Percentiles rank a stretch among this genome's conserved stretches.
Conservation (phyloP, 2,888 invertebrate species). For the Hydraecia micacea region DNA sequence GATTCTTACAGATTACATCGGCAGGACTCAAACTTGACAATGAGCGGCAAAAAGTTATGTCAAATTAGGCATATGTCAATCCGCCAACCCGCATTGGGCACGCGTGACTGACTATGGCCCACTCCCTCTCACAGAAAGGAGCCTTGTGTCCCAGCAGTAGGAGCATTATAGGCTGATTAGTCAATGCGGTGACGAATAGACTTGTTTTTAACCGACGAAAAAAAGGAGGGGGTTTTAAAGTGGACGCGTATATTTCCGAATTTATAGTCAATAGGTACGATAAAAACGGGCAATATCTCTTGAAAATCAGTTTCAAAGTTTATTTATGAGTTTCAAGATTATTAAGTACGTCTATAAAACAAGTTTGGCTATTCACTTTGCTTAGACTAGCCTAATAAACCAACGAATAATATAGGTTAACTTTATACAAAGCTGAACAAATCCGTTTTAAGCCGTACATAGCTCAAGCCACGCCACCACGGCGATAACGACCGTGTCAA, state of each 20-base stretch:
- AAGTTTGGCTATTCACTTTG: conserved; percentile 16
- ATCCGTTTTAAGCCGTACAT: conserved; percentile 29
- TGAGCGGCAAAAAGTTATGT: not conserved
- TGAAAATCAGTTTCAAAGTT: conserved; percentile 5
- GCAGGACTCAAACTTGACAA: not conserved
- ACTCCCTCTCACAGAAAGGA: too few species aligned
- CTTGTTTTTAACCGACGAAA: not conserved
- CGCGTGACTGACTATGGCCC: too few species aligned
- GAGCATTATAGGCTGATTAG: too few species aligned
- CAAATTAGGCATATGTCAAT: not conserved
- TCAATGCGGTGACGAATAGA: not conserved
- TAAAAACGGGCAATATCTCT: not conserved
- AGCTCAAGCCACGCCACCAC: conserved; percentile 26
- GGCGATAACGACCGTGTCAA: conserved; percentile 37
- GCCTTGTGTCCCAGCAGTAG: too few species aligned
- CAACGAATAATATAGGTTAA: conserved; percentile 17
- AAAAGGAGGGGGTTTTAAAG: not conserved
- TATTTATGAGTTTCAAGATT: conserved; percentile 17
- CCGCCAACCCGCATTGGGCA: too few species aligned
- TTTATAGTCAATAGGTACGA: not conserved
- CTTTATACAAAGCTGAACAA: conserved; percentile 30
- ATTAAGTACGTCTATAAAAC: conserved; percentile 7
- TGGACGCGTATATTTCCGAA: not conserved
- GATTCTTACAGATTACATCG: not conserved
- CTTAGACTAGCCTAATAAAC: conserved; percentile 3